Percentiles rank a stretch among this genome's conserved stretches.
Evolutionary conservation across 2,797 vertebrate genomes (phyloP).

Genomic region (Thalassophryne amazonica): DNA sequence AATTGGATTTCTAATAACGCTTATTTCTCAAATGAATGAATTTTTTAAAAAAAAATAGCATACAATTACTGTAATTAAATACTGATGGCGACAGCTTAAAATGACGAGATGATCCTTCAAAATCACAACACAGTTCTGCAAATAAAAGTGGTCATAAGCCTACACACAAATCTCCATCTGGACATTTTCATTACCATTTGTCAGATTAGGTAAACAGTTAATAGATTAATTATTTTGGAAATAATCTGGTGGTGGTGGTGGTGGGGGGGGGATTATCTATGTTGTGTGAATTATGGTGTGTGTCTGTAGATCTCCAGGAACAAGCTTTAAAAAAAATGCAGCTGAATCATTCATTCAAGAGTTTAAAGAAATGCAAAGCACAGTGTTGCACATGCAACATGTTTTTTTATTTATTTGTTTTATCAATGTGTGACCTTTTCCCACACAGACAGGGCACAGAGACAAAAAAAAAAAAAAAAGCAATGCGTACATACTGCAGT

Average conservation of each 20-base stretch:
- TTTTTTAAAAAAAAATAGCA: conserved; percentile 35
- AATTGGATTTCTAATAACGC: conserved; percentile 27
- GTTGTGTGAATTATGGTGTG: not conserved
- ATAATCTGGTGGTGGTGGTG: conserved; percentile 20
- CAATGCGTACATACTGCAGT: conserved; percentile 9
- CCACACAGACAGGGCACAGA: conserved; percentile 26
- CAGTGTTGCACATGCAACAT: conserved; percentile 31
- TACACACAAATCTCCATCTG: conserved; percentile 64
- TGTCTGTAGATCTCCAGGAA: too few species aligned
- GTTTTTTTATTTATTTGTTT: conserved; percentile 15
- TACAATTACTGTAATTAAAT: conserved; percentile 67
- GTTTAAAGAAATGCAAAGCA: not conserved
- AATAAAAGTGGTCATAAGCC: conserved; percentile 28
- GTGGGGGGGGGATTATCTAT: not conserved
- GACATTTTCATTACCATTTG: conserved; percentile 54
- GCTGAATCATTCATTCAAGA: too few species aligned
- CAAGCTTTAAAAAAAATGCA: too few species aligned
- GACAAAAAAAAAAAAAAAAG: conserved; percentile 7
- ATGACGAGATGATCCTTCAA: conserved; percentile 31
- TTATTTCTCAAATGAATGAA: conserved; percentile 51
- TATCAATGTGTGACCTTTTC: conserved; percentile 17
- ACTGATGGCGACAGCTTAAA: conserved; percentile 39
- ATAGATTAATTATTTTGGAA: conserved; percentile 63
- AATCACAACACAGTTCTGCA: conserved; percentile 5
- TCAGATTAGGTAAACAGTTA: conserved; percentile 66